Evolutionary conservation across 2,797 vertebrate genomes (phyloP), one percentile per base, ranked within the genome.

Genomic region (Pygocentrus nattereri): DNA sequence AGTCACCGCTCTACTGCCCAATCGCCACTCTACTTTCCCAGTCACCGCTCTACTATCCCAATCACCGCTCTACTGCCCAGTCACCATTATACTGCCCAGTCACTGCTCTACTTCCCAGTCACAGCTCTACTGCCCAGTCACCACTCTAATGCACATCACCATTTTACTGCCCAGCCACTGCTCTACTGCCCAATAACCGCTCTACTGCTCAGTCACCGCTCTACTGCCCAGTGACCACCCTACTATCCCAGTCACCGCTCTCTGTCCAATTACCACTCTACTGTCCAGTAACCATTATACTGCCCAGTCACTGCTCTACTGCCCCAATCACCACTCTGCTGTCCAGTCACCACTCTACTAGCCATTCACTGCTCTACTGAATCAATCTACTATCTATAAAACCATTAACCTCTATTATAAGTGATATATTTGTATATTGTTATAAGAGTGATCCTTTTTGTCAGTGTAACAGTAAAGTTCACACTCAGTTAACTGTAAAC

Each of bases 271-370:
- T 49, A 12, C 44, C 8, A 6, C 8, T 74, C 72, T 25, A 11
- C 4, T 58, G 54, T 44, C 13, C 44, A 47, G 25, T 54, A 6
- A 52, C 62, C 2, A 10, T 59, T 11, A 44, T 52, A 47, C 19
- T 38, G 10, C 34, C 12, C 59, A 25, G 13, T 27, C n/a, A 27
- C 12, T 25, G 12, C 44, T 82, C 88, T 90, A 87, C 83, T 86
- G 82, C 88, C 91, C 90, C 70, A 47, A 47, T 3, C 44, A 47
- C 27, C 79, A 5, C 74, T 74, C 72, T 25, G 11, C 4, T 58
- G 54, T 19, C 34, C 44, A 47, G 11, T 47, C 44, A 10, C 44
- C 11, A 12, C 59, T 11, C 44, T 52, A n/a, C n/a, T n/a, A n/a
- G n/a, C n/a, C 59, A 25, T 1, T 27, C n/a, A 27, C 12, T 19